These are phyloP conservation scores for Tangara arthus DNA, from an alignment of 2,797 vertebrate genomes.

Conservation along the genomic window DNA sequence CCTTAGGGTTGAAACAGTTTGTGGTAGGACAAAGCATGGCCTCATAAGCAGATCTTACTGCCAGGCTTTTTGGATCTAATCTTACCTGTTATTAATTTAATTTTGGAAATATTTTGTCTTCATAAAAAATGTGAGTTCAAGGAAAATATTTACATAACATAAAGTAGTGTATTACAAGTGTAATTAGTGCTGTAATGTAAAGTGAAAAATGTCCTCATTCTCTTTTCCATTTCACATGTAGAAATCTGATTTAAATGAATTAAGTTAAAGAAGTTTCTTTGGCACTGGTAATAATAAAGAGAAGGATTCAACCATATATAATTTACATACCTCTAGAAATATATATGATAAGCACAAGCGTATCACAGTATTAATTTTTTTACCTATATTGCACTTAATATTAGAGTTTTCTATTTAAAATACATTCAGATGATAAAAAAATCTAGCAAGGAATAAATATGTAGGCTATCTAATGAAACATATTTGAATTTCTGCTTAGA, in stretches of 20 bases:
- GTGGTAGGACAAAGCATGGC: accelerated
- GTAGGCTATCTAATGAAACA: not conserved
- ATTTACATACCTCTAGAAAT: not conserved
- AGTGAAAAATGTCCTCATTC: not conserved
- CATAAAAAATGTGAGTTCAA: not conserved
- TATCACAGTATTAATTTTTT: not conserved
- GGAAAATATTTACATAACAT: not conserved
- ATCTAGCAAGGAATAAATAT: not conserved
- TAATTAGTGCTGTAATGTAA: not conserved
- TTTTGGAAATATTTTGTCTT: not conserved
- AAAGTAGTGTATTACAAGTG: not conserved
- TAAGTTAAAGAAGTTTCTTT: not conserved
- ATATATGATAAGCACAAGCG: not conserved
- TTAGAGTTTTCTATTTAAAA: not conserved
- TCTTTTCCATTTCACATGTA: not conserved
- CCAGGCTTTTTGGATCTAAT: not conserved
- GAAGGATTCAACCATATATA: not conserved
- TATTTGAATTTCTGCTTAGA: not conserved
- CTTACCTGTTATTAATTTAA: not conserved
- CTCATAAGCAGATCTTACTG: not conserved
- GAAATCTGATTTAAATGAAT: not conserved
- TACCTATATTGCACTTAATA: not conserved
- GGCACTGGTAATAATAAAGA: not conserved
- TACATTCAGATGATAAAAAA: not conserved
- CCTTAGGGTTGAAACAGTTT: not conserved